Conservation (phyloP, 2,797 vertebrate species). For the Austrolebias charrua region DNA sequence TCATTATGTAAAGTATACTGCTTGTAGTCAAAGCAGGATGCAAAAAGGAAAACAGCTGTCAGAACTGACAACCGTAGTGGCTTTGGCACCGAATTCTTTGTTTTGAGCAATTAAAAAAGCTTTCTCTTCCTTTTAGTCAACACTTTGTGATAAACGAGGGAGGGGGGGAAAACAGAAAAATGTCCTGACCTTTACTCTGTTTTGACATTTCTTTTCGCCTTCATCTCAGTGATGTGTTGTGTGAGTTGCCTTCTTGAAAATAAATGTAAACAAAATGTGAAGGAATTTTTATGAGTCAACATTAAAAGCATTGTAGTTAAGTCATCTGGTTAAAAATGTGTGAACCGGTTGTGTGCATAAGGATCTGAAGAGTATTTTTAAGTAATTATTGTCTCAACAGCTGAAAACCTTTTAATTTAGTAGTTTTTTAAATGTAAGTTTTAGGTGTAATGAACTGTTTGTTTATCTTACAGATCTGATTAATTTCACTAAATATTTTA, state of each 20-base stretch:
- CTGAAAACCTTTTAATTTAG: too few species aligned
- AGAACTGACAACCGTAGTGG: background rate
- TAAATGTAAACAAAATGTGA: constrained; percentile 9
- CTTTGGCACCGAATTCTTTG: background rate
- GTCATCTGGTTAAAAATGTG: too few species aligned
- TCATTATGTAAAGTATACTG: background rate
- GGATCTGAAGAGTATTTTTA: too few species aligned
- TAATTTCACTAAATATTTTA: too few species aligned
- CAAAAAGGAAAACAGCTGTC: background rate
- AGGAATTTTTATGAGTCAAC: too few species aligned
- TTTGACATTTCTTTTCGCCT: background rate
- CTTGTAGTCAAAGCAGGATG: constrained; percentile 1
- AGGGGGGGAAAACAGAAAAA: background rate
- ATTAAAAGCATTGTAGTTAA: too few species aligned
- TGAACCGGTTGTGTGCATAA: too few species aligned
- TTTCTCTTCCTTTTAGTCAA: background rate
- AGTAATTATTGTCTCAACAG: too few species aligned
- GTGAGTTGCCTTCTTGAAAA: constrained; percentile 7
- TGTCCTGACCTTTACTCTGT: constrained; percentile 9
- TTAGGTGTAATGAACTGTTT: too few species aligned
- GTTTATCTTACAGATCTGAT: too few species aligned
- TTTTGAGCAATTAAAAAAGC: constrained; percentile 10
- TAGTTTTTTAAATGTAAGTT: too few species aligned
- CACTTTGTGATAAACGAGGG: background rate
- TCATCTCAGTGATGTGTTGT: constrained; percentile 1